phyloP scores from a whole-genome alignment of 2,113 vertebrate species.

The Jacana jacana region DNA sequence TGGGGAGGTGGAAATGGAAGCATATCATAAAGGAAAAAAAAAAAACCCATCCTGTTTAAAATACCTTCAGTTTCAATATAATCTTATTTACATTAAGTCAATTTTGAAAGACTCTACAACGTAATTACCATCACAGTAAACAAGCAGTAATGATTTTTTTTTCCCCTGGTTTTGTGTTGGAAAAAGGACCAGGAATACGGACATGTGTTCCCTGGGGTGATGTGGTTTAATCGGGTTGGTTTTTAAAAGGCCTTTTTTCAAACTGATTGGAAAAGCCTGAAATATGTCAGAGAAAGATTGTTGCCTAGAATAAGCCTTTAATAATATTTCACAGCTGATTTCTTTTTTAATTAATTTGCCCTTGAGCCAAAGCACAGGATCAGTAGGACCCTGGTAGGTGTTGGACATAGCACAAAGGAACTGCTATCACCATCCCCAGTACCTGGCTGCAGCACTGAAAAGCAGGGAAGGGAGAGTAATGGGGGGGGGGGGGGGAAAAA shows the following conservation, averaged over 20 bases:
- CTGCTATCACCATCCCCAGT: not conserved
- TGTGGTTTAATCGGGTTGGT: constrained; percentile 6
- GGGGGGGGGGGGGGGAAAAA: too few species aligned
- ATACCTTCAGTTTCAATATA: not conserved
- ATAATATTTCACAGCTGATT: constrained; percentile 44
- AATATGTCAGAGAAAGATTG: not conserved
- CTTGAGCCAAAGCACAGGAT: constrained; percentile 11
- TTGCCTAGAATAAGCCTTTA: constrained; percentile 1
- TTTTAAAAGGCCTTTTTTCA: constrained; percentile 49
- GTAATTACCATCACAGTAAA: not conserved
- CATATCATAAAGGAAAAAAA: not conserved
- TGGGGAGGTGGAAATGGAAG: not conserved
- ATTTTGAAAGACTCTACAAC: not conserved
- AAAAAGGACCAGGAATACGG: constrained; percentile 36
- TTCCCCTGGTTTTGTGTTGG: not conserved
- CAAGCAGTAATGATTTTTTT: not conserved
- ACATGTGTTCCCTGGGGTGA: not conserved
- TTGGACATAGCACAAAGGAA: not conserved
- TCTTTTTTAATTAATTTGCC: constrained; percentile 8
- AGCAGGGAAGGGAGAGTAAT: not conserved
- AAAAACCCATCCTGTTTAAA: not conserved
- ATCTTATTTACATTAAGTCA: not conserved
- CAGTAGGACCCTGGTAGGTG: not conserved
- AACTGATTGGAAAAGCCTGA: constrained; percentile 51
- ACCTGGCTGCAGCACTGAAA: not conserved